Percentiles rank a stretch among this genome's conserved stretches.
Evolutionary conservation across 2,888 invertebrate species (phyloP).

Genomic region (Leptopilina myrica): DNA sequence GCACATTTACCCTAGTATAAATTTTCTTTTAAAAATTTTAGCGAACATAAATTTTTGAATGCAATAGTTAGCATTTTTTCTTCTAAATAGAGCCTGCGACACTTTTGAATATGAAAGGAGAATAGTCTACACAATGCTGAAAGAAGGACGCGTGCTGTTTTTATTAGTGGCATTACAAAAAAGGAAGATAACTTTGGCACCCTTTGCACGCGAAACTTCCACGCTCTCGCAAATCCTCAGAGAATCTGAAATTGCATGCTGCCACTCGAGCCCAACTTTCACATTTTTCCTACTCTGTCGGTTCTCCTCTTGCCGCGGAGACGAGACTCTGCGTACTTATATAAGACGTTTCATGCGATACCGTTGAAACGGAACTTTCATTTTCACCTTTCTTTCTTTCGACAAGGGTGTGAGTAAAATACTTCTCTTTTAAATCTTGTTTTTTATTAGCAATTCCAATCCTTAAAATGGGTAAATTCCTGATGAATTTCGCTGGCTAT

Average conservation of each 20-base stretch:
- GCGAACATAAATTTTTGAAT: too few relatives aligned
- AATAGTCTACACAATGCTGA: conserved; percentile 2
- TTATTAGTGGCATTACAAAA: conserved; percentile 43
- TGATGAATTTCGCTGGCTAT: too few relatives aligned
- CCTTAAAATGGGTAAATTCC: too few relatives aligned
- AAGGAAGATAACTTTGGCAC: conserved; percentile 57
- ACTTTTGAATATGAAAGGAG: conserved; percentile 16
- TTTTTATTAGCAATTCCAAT: too few relatives aligned
- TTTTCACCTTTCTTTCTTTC: neutral
- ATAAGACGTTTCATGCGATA: conserved; percentile 27
- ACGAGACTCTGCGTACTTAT: neutral
- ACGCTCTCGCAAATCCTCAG: conserved; percentile 51
- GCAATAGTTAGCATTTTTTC: too few relatives aligned
- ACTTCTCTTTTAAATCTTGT: too few relatives aligned
- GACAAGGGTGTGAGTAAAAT: too few relatives aligned
- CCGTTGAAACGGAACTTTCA: conserved; percentile 7
- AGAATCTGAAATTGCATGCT: conserved; percentile 63
- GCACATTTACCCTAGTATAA: too few relatives aligned
- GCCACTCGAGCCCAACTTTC: conserved; percentile 45
- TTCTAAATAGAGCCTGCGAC: too few relatives aligned
- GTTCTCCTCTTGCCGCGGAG: neutral
- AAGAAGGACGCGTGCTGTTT: conserved; percentile 6
- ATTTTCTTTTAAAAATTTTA: too few relatives aligned
- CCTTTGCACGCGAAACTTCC: conserved; percentile 62
- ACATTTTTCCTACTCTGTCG: conserved; percentile 18